A percentile compares a stretch with the other conserved stretches of the same genome.
Conservation (phyloP, 2,113 vertebrate species). For the Hydrochoerus hydrochaeris region DNA sequence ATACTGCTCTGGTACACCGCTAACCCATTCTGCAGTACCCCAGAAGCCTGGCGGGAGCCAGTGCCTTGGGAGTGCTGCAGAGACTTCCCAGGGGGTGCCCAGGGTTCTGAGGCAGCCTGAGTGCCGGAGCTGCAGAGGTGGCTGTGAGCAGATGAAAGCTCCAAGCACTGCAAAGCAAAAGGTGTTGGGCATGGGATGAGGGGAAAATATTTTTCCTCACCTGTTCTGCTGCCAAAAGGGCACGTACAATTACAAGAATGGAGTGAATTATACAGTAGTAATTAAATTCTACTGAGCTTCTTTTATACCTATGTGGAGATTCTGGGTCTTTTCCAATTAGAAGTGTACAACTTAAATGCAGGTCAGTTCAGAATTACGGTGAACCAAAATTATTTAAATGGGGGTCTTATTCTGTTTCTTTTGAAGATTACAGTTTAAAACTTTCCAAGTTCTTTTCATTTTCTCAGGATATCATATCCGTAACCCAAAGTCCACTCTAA, state of each 20-base stretch:
- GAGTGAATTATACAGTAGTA: not conserved
- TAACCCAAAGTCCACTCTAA: not conserved
- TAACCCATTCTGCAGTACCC: not conserved
- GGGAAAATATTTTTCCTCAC: not conserved
- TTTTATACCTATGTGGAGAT: not conserved
- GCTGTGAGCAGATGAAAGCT: not conserved
- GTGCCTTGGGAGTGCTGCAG: not conserved
- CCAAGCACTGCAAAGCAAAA: not conserved
- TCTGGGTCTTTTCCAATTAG: not conserved
- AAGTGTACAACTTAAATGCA: not conserved
- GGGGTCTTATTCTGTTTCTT: not conserved
- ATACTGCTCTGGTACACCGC: not conserved
- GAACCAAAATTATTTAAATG: slow-evolving; percentile 23
- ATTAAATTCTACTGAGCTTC: not conserved
- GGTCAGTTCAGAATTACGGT: not conserved
- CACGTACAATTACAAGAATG: not conserved
- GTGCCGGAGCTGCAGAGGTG: not conserved
- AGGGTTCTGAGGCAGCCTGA: not conserved
- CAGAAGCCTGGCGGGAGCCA: not conserved
- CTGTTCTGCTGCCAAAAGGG: not conserved
- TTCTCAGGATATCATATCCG: slow-evolving; percentile 6
- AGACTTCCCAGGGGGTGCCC: fast-evolving
- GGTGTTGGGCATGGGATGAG: not conserved
- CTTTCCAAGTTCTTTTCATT: slow-evolving; percentile 3
- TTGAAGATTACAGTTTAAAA: slow-evolving; percentile 1